These are phyloP conservation scores for Tapera naevia DNA, from an alignment of 2,797 vertebrate genomes.

Conservation along the genomic window DNA sequence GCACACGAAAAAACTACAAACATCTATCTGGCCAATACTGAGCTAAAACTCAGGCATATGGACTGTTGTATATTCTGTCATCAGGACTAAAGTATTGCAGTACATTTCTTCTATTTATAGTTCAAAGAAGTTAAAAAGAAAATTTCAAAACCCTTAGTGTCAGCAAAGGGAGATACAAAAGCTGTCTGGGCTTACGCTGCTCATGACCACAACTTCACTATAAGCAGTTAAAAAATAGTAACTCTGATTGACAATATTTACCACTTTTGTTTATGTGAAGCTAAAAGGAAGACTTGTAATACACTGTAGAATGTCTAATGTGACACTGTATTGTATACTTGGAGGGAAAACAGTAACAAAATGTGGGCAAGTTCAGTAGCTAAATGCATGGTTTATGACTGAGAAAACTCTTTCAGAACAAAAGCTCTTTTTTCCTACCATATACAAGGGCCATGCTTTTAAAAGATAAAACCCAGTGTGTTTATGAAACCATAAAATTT, in stretches of 20 bases:
- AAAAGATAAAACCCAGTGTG: slow-evolving; percentile 6
- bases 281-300: slow-evolving; percentile 71
- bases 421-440: slow-evolving; percentile 42
- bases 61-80: slow-evolving; percentile 58
- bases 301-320: slow-evolving; percentile 62
- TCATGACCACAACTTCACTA: slow-evolving; percentile 66
- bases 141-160: slow-evolving; percentile 59
- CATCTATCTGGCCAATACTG: slow-evolving; percentile 20
- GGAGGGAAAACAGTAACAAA: slow-evolving; percentile 60
- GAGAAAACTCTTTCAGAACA: slow-evolving; percentile 56
- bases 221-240: slow-evolving; percentile 73
- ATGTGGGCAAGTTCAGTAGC: slow-evolving; percentile 59
- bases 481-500: slow-evolving; percentile 51
- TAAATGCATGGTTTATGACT: slow-evolving; percentile 57
- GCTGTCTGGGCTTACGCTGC: slow-evolving; percentile 31
- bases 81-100: slow-evolving; percentile 48
- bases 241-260: slow-evolving; percentile 76
- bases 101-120: slow-evolving; percentile 48
- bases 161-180: slow-evolving; percentile 58
- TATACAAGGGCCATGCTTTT: background rate
- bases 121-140: slow-evolving; percentile 58
- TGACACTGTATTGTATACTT: slow-evolving; percentile 61
- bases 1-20: slow-evolving; percentile 40
- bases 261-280: slow-evolving; percentile 75
- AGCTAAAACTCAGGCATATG: slow-evolving; percentile 55